A percentile compares a stretch with the other conserved stretches of the same genome.
Conservation (phyloP, 2,113 vertebrate genomes). For the rabbit (Oryctolagus cuniculus) region DNA sequence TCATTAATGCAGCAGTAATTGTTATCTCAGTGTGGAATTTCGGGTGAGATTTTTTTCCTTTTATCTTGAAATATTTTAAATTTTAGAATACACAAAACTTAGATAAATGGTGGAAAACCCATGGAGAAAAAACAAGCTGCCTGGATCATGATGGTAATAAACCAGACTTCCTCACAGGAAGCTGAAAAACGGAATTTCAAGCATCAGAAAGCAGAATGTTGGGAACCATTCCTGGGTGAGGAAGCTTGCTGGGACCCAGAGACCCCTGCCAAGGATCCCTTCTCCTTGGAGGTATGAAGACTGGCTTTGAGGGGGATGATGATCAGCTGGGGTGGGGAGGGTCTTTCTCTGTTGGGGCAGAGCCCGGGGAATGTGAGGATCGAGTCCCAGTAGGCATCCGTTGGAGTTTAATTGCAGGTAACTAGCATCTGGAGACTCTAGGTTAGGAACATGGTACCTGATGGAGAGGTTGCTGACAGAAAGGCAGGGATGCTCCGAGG, state of each 20-base stretch:
- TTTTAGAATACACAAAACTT: neutral
- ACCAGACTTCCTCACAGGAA: neutral
- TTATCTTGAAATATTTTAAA: conserved; percentile 21
- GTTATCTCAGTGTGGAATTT: neutral
- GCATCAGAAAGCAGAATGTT: neutral
- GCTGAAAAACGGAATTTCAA: neutral
- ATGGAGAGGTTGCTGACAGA: neutral
- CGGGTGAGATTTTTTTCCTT: neutral
- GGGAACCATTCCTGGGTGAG: neutral
- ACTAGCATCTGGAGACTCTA: neutral
- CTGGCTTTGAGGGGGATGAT: neutral
- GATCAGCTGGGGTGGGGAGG: neutral
- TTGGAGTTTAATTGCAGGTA: neutral
- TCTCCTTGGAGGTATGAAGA: neutral
- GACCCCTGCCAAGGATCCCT: neutral
- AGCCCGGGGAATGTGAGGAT: neutral
- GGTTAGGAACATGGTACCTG: neutral
- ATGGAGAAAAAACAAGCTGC: neutral
- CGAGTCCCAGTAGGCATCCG: neutral
- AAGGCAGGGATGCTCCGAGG: neutral
- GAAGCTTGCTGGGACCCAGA: neutral
- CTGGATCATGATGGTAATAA: neutral
- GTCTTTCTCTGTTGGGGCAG: neutral
- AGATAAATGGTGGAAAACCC: neutral
- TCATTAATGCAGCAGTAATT: neutral